Percentiles rank a stretch among this genome's conserved stretches.
Evolutionary conservation across 2,113 vertebrate genomes (phyloP).

Genomic region (human): DNA sequence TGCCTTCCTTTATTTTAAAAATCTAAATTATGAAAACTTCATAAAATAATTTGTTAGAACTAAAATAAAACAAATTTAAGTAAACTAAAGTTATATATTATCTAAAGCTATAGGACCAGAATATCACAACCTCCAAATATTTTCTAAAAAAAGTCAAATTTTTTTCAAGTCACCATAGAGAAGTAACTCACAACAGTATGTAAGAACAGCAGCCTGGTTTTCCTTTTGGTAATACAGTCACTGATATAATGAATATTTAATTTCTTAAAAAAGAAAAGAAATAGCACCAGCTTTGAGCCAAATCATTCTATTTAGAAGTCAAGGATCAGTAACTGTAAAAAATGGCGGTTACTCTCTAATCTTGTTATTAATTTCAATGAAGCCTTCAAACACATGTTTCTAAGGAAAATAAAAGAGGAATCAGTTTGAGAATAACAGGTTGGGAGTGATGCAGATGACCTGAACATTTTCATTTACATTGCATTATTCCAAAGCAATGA

Average conservation of each 20-base stretch:
- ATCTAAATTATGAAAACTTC: neutral
- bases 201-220: neutral
- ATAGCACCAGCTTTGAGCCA: neutral
- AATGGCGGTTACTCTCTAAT: neutral
- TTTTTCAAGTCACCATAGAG: neutral
- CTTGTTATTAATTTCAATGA: neutral
- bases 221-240: neutral
- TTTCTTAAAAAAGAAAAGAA: conserved; percentile 7
- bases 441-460: neutral
- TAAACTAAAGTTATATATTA: neutral
- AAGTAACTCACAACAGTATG: neutral
- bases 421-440: neutral
- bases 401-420: neutral
- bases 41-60: neutral
- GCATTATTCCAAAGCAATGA: neutral
- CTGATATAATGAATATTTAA: neutral
- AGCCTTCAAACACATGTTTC: neutral
- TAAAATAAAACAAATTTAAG: neutral
- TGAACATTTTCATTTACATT: neutral
- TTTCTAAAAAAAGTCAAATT: neutral
- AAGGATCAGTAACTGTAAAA: neutral
- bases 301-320: neutral
- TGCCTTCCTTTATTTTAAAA: neutral
- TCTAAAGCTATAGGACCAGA: neutral
- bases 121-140: neutral